A percentile compares a stretch with the other conserved stretches of the same genome.
These are phyloP conservation scores for Sparus aurata DNA, from an alignment of 2,797 vertebrate species.

Conservation along the genomic window DNA sequence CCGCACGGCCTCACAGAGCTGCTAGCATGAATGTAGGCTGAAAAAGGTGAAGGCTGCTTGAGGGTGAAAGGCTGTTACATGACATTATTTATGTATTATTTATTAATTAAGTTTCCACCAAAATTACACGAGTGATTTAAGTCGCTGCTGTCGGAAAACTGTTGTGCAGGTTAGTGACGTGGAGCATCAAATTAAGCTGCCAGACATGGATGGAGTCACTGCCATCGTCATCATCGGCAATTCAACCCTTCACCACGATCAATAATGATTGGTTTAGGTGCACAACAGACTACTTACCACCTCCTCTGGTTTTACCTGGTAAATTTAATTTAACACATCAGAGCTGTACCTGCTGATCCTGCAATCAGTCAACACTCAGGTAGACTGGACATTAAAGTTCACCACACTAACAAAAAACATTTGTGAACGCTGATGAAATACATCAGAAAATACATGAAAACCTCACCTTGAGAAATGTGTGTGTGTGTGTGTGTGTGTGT, in stretches of 20 bases:
- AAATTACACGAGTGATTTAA: neutral
- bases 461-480: no score
- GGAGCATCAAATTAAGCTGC: no score
- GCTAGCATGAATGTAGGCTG: neutral
- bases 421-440: neutral
- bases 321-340: conserved; percentile 78
- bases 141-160: neutral
- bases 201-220: neutral
- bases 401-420: neutral
- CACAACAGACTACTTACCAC: conserved; percentile 45
- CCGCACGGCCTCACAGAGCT: neutral
- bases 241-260: conserved; percentile 45
- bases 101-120: neutral
- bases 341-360: conserved; percentile 29
- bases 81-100: no score
- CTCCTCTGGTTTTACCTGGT: conserved; percentile 50
- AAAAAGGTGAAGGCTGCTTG: neutral
- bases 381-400: neutral
- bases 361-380: no score
- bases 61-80: no score
- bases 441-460: neutral
- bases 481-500: neutral
- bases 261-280: neutral
- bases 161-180: neutral
- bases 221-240: neutral